These are phyloP conservation scores for Tetragonula clypearis DNA, from an alignment of 1,140 invertebrate species.

Conservation along the genomic window DNA sequence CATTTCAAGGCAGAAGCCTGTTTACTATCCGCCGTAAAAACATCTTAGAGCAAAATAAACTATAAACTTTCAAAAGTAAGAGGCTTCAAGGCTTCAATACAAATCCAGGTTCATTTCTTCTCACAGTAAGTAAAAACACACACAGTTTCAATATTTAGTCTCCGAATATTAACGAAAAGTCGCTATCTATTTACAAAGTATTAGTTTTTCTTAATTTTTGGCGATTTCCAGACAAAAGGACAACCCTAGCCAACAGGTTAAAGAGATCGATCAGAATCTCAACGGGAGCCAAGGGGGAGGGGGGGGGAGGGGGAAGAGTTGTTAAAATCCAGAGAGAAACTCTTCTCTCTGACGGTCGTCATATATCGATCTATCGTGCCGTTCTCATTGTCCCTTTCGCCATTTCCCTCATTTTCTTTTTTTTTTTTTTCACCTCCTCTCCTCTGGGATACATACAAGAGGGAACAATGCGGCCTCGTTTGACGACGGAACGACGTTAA, in stretches of 20 bases:
- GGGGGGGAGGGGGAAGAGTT: not conserved
- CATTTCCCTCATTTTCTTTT: not conserved
- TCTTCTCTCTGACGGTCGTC: not conserved
- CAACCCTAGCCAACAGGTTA: not conserved
- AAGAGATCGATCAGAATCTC: not conserved
- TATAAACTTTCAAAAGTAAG: too few species aligned
- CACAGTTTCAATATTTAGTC: too few species aligned
- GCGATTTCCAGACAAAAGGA: not conserved
- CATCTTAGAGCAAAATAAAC: too few species aligned
- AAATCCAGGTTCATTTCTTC: too few species aligned
- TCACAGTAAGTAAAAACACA: too few species aligned
- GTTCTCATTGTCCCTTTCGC: not conserved
- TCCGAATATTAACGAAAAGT: too few species aligned
- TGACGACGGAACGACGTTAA: conserved; percentile 30
- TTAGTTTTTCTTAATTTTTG: too few species aligned
- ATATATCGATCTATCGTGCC: not conserved
- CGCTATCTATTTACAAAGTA: too few species aligned
- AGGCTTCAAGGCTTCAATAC: too few species aligned
- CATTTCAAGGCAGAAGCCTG: too few species aligned
- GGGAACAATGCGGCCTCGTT: conserved; percentile 21
- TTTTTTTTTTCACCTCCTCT: not conserved
- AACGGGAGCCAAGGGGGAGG: not conserved
- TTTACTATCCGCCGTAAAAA: too few species aligned
- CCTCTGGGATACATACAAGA: too few species aligned
- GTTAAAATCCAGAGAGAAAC: not conserved